Percentiles rank a stretch among this genome's conserved stretches.
phyloP scores from a whole-genome alignment of 2,797 vertebrate genomes.

The Pempheris klunzingeri region DNA sequence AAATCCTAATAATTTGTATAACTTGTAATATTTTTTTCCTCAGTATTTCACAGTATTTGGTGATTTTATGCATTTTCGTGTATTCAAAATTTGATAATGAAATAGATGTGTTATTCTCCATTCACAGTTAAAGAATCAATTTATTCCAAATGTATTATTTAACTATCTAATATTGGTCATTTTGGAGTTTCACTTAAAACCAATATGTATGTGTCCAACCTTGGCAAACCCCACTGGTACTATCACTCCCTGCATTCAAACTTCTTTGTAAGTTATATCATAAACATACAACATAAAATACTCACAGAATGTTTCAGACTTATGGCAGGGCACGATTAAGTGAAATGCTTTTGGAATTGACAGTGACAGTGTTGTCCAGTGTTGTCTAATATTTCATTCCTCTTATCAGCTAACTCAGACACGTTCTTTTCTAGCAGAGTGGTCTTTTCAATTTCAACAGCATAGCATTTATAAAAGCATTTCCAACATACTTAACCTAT shows the following conservation, averaged over 20 bases:
- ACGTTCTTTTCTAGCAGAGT: slow-evolving; percentile 64
- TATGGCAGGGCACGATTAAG: slow-evolving; percentile 57
- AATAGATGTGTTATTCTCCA: neutral
- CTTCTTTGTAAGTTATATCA: neutral
- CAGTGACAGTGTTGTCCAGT: slow-evolving; percentile 15
- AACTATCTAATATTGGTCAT: neutral
- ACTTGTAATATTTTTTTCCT: neutral
- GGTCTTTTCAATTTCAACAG: slow-evolving; percentile 72
- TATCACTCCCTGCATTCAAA: slow-evolving; percentile 27
- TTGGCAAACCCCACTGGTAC: neutral
- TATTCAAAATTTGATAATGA: neutral
- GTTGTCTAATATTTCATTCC: slow-evolving; percentile 26
- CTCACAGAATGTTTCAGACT: slow-evolving; percentile 24
- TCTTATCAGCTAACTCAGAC: slow-evolving; percentile 24
- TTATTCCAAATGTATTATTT: neutral
- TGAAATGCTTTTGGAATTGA: slow-evolving; percentile 29
- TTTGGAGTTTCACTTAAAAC: neutral
- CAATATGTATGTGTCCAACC: neutral
- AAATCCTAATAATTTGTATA: neutral
- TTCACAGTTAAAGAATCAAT: neutral
- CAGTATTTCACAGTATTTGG: slow-evolving; percentile 3
- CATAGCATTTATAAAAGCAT: slow-evolving; percentile 31
- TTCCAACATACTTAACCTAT: slow-evolving; percentile 54
- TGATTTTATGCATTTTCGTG: neutral
- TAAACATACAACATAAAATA: slow-evolving; percentile 27